Evolutionary conservation across 2,797 vertebrate genomes (phyloP).

Genomic region (Xerus rutilus): DNA sequence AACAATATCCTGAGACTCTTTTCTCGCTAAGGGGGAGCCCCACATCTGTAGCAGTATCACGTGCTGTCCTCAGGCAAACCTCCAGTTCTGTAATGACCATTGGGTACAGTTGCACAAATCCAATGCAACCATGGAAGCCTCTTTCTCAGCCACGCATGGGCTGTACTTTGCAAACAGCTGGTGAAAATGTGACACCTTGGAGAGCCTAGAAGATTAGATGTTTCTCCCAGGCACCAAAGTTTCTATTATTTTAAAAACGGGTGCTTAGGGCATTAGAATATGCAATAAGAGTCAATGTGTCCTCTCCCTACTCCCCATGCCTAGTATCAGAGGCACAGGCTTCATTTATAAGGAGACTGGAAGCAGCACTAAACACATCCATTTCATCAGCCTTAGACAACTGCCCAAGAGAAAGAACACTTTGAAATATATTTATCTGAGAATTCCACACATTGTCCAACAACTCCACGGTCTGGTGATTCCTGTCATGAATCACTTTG

Average conservation of each 20-base stretch:
- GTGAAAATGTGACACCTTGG: background rate
- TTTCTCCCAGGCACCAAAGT: background rate
- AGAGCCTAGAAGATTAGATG: conserved; percentile 32
- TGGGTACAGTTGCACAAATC: background rate
- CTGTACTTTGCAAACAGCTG: background rate
- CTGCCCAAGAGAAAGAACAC: background rate
- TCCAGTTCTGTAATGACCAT: background rate
- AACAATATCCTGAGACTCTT: background rate
- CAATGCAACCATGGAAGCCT: background rate
- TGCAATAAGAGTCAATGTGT: background rate
- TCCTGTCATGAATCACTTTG: conserved; percentile 16
- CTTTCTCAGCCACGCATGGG: background rate
- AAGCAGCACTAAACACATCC: background rate
- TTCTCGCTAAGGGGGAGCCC: background rate
- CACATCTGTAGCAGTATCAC: background rate
- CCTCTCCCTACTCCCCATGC: background rate
- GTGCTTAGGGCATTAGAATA: background rate
- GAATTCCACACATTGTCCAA: background rate
- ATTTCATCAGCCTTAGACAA: conserved; percentile 15
- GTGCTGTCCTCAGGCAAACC: background rate
- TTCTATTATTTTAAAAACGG: background rate
- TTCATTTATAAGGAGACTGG: background rate
- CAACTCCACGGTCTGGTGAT: background rate
- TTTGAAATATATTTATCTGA: conserved; percentile 58
- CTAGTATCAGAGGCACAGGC: background rate